These are phyloP conservation scores for Tipula helvola DNA, from an alignment of 2,888 invertebrate genomes.

Conservation along the genomic window DNA sequence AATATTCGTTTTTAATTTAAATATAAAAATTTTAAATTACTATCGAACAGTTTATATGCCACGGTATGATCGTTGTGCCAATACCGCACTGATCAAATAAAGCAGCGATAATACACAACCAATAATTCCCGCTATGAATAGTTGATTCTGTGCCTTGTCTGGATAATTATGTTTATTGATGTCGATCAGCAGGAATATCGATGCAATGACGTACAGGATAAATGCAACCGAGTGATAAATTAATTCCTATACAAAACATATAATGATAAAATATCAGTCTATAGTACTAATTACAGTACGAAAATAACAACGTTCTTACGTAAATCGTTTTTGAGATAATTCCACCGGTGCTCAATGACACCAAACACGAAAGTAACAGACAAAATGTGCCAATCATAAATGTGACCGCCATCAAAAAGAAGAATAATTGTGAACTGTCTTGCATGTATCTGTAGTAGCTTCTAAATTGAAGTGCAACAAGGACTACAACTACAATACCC, in stretches of 20 bases:
- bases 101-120: slow-evolving; percentile 59
- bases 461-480: slow-evolving; percentile 43
- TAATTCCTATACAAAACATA: slow-evolving; percentile 48
- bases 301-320: slow-evolving; percentile 22
- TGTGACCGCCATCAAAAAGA: slow-evolving; percentile 58
- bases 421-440: slow-evolving; percentile 46
- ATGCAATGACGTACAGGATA: slow-evolving; percentile 57
- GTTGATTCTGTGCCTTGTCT: neutral
- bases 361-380: slow-evolving; percentile 57
- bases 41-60: slow-evolving; percentile 42
- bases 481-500: slow-evolving; percentile 59
- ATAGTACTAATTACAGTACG: slow-evolving; percentile 9
- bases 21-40: neutral
- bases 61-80: slow-evolving; percentile 65
- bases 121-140: slow-evolving; percentile 25
- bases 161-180: neutral
- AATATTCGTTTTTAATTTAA: neutral
- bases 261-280: neutral
- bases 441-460: slow-evolving; percentile 19
- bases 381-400: slow-evolving; percentile 72
- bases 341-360: slow-evolving; percentile 68
- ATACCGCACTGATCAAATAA: slow-evolving; percentile 63
- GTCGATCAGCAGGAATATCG: slow-evolving; percentile 32
- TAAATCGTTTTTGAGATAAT: slow-evolving; percentile 61
- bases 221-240: slow-evolving; percentile 68